phyloP scores from a whole-genome alignment of 2,113 vertebrate genomes.

The Hirundichthys speculiger region DNA sequence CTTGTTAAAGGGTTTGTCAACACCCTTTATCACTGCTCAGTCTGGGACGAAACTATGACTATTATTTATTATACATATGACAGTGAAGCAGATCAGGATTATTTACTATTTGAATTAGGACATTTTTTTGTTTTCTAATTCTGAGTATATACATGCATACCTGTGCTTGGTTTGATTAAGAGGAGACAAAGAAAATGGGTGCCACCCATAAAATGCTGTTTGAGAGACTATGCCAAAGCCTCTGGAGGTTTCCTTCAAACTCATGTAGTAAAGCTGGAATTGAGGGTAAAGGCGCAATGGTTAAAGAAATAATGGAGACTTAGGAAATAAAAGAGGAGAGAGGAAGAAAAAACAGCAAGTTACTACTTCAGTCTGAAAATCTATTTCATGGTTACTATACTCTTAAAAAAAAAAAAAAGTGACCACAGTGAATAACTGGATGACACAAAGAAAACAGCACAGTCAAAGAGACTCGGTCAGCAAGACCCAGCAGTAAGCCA shows the following conservation, averaged over 20 bases:
- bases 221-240: background rate
- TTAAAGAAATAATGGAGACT: background rate
- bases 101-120: too few relatives aligned
- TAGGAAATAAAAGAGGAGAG: background rate
- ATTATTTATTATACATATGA: too few relatives aligned
- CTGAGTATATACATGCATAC: too few relatives aligned
- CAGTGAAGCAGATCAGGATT: too few relatives aligned
- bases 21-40: too few relatives aligned
- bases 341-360: background rate
- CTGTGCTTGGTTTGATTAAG: too few relatives aligned
- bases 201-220: too few relatives aligned
- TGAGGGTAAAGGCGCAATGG: background rate
- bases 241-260: background rate
- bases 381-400: constrained; percentile 12
- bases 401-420: background rate
- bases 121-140: too few relatives aligned
- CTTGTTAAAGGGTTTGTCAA: too few relatives aligned
- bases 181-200: too few relatives aligned
- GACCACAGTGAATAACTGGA: constrained; percentile 5
- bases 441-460: constrained; percentile 21
- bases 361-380: constrained; percentile 8
- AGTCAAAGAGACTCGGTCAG: constrained; percentile 41
- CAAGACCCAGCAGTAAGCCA: constrained; percentile 29
- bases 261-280: background rate
- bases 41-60: too few relatives aligned